A percentile compares a stretch with the other conserved stretches of the same genome.
Conservation (phyloP, 2,888 invertebrate species). For the Oxycera nigricornis region DNA sequence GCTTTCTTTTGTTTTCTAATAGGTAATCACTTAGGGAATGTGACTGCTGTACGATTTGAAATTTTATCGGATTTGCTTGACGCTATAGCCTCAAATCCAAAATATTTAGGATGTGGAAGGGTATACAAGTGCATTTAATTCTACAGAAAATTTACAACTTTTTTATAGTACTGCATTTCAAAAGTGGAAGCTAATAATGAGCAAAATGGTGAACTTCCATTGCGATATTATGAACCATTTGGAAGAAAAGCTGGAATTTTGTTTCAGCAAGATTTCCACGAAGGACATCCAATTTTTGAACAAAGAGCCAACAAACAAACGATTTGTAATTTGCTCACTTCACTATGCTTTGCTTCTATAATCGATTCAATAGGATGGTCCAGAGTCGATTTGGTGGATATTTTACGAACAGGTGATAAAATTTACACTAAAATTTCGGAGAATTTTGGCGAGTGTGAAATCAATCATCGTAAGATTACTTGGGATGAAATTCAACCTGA, state of each 20-base stretch:
- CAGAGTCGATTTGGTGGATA: constrained; percentile 49
- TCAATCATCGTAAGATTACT: constrained; percentile 9
- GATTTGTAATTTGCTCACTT: constrained; percentile 48
- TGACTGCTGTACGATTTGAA: constrained; percentile 46
- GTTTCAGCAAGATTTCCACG: constrained; percentile 50
- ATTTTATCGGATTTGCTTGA: constrained; percentile 48
- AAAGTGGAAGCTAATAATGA: constrained; percentile 32
- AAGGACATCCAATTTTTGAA: constrained; percentile 48
- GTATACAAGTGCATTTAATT: no score
- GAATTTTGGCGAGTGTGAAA: constrained; percentile 11
- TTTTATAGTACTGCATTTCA: constrained; percentile 22
- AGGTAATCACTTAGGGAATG: constrained; percentile 45
- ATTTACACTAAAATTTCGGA: constrained; percentile 45
- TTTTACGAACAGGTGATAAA: constrained; percentile 49
- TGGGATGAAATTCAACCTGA: constrained; percentile 42
- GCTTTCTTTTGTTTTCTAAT: not conserved
- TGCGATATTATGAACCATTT: constrained; percentile 60
- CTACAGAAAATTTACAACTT: not conserved
- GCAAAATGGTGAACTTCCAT: constrained; percentile 56
- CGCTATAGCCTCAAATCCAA: constrained; percentile 42
- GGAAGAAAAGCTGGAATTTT: constrained; percentile 60
- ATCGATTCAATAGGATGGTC: constrained; percentile 48
- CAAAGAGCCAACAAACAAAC: constrained; percentile 50
- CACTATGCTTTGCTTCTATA: constrained; percentile 48
- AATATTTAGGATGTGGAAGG: constrained; percentile 48